These are phyloP conservation scores for zebrafish (Danio rerio) DNA, from an alignment of 2,113 vertebrate genomes.

Conservation along the genomic window GRCz12tu NC_133192.1:32740001-32740500, in stretches of 20 bases:
- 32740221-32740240: not conserved
- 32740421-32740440: not conserved
- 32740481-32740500: too few relatives aligned
- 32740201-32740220: not conserved
- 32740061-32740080: slow-evolving; percentile 92
- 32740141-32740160: slow-evolving; percentile 63
- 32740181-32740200: not conserved
- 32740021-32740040: slow-evolving; percentile 95
- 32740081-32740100: slow-evolving; percentile 91
- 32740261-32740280: not conserved
- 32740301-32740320: not conserved
- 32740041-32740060: slow-evolving; percentile 93
- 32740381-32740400: not conserved
- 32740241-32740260: not conserved
- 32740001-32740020: slow-evolving; percentile 94
- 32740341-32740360: not conserved
- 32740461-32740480: too few relatives aligned
- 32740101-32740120: slow-evolving; percentile 92
- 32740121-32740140: slow-evolving; percentile 88
- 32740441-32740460: too few relatives aligned
- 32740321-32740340: not conserved
- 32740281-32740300: not conserved
- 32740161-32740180: not conserved
- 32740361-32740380: not conserved
- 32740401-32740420: not conserved